Base-by-base conservation (phyloP, 2,113 vertebrate genomes). In the Aplodontia rufa region DNA sequence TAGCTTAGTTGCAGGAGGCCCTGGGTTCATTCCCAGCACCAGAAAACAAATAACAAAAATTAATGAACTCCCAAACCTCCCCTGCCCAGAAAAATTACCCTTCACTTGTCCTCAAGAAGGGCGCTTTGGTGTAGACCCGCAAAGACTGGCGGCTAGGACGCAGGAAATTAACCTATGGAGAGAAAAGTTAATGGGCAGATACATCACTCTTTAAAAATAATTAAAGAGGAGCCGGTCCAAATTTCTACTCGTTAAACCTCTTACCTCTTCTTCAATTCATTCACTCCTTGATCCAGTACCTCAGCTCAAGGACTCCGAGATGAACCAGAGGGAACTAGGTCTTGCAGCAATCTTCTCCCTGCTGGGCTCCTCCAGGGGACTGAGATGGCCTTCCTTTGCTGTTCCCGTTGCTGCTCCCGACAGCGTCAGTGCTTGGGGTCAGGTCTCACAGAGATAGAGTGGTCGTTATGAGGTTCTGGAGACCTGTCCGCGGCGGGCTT, bases 161-260 rank as follows among this genome's bases (percentile, higher is more conserved):
- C 76, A 45, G 9, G 49, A 79, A 97, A 97, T 85, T 91, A 79
- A 12, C 87, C 96, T 91, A 85, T 49, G 12, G 83, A 91, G 85
- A 96, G 53, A 97, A 91, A 96, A 97, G 55, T 93, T 94, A 72
- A 37, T 66, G 74, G 16, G 32, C 87, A 40, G 72, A 96, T 87
- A 85, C 76, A 74, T 74, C 28, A 49, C 20, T 42, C 82, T 88
- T 90, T 62, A 37, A 91, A 68, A 68, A 58, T 45, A 87, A 13
- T 22, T 42, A 60, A 83, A 42, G 45, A 13, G 7, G 26, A 93
- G 45, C 49, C 10, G 10, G 7, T 14, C 14, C 76, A 30, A 16
- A 66, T 72, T 86, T 85, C 49, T 76, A 45, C 13, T 72, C 14
- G 0, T n/a, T 79, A 68, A 78, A 16, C 51, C 40, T 60, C 83